Evolutionary conservation across 2,797 vertebrate genomes (phyloP), one percentile per base, ranked within the genome.

Genomic region (Leuciscus waleckii): DNA sequence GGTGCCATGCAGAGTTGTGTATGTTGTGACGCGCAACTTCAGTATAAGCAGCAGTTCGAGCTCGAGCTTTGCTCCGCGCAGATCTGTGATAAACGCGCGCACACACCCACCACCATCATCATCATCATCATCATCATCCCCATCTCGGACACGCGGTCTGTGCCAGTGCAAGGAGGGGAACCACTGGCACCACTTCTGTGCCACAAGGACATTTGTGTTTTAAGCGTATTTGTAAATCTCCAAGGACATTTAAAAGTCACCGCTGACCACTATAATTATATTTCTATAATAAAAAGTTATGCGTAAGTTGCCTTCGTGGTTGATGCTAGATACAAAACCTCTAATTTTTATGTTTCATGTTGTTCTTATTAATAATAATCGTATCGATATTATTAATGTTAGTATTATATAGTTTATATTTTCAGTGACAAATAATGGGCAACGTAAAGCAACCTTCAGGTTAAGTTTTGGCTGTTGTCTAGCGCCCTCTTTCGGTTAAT

Each of bases 401-500:
- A 8, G 26, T 1, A 74, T 43, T n/a, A 19, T 1, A 23, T 16
- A 23, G 6, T 32, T 9, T 39, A 17, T 58, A 16, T 58, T 11
- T 46, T 74, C 2, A 56, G 49, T 35, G 80, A 58, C 32, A 39
- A n/a, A n/a, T n/a, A 51, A 43, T 7, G 8, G 7, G 11, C 32
- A 63, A 29, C n/a, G 6, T 43, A 21, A 71, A 13, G 3, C 51
- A 58, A 43, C 1, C n/a, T 56, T 43, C 1, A 32, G 37, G 61
- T 39, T 46, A 43, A 63, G 39, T 39, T 37, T 81, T 43, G 16
- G 68, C 46, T 85, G 79, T 37, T 69, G 37, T 78, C 29, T 85
- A 75, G 85, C 88, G 85, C 88, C 88, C 67, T 70, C 85, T 89
- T 23, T 49, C 49, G 13, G 85, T 43, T 32, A 39, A 58, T 19